Evolutionary conservation across 2,113 vertebrate genomes (phyloP).

Genomic region (Leiothrix lutea): DNA sequence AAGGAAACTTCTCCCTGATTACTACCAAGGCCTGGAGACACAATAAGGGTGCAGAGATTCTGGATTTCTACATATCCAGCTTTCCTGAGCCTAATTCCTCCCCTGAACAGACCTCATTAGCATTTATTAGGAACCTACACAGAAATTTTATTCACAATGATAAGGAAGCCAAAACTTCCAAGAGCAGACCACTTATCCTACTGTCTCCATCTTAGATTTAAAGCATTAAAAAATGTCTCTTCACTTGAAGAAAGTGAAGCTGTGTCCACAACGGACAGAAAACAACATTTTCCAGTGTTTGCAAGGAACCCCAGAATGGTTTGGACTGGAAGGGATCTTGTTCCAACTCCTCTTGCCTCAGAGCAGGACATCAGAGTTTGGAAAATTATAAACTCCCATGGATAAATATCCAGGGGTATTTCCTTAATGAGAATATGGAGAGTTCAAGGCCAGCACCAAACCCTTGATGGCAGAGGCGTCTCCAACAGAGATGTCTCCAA

Average conservation of each 20-base stretch:
- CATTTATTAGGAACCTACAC: background rate
- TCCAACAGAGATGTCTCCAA: background rate
- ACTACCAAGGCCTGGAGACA: background rate
- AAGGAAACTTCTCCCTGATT: background rate
- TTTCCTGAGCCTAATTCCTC: background rate
- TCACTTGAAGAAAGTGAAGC: background rate
- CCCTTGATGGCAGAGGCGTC: background rate
- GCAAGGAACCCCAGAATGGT: background rate
- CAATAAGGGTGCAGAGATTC: background rate
- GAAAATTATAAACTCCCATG: background rate
- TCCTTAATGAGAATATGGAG: background rate
- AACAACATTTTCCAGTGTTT: background rate
- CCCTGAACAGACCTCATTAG: background rate
- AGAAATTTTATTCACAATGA: fast-evolving
- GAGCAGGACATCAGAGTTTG: background rate
- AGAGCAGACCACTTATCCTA: background rate
- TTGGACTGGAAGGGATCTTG: background rate
- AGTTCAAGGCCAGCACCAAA: background rate
- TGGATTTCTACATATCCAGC: background rate
- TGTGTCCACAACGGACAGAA: background rate
- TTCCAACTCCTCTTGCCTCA: background rate
- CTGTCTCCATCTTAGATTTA: background rate
- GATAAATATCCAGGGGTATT: background rate
- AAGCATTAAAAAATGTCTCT: background rate
- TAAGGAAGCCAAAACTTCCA: background rate